Base-by-base conservation (phyloP, 2,888 invertebrate genomes). In the Drosophila prostipennis region DNA sequence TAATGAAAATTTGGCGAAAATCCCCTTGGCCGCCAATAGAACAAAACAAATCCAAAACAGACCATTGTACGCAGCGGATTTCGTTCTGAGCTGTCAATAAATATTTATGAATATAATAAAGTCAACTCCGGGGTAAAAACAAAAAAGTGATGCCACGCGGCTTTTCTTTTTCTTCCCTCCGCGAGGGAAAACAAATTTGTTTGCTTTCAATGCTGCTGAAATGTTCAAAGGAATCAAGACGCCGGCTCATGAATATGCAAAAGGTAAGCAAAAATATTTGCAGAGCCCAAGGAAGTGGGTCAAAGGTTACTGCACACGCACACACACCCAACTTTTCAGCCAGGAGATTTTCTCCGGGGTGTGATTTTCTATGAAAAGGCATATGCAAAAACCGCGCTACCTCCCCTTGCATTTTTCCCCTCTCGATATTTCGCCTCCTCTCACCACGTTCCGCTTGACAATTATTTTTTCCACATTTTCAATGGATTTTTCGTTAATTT, bases 101-200 rank as follows among this genome's bases (percentile, higher is more conserved):
- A 80, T 77, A 85, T 85, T 85, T 79, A 74, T 75, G 74, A 80
- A 80, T 83, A 85, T 78, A 79, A 79, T 75, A 75, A 87, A 87
- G 85, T 85, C 85, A 84, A 78, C 53, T 72, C 43, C 36, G 57
- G 54, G 76, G 72, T 14, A 53, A 42, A 29, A 77, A 77, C 68
- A 75, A 71, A 81, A 53, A 26, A 59, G 37, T 37, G 49, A 69
- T 40, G 70, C 70, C 70, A 70, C 49, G 70, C 70, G 60, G 58
- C 67, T 69, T 70, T 70, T 29, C 32, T 59, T 43, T 43, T 29
- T 40, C 16, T 40, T 36, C 32, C 23, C 37, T 42, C 8, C 57
- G 48, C 46, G 61, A 56, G 51, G 13, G 37, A 14, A 83, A 85
- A 86, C 79, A 68, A 79, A 83, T 82, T 83, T 83, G 79, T 74